These are phyloP conservation scores for Tribolium castaneum DNA, from an alignment of 1,140 invertebrate species.

Conservation along the genomic window DNA sequence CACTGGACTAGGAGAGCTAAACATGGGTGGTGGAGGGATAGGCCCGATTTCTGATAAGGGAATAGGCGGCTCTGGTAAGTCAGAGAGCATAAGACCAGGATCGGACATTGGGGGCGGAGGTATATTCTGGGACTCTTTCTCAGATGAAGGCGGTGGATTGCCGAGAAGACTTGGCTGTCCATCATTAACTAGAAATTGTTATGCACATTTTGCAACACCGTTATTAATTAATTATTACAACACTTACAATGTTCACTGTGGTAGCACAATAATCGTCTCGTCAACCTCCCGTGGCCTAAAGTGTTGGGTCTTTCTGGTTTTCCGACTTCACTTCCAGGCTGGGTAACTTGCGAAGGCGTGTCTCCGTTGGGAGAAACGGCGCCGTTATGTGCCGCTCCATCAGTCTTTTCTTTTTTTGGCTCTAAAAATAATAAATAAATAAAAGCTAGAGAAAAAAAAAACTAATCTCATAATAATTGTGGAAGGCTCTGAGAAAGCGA, in stretches of 20 bases:
- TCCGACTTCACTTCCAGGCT: constrained; percentile 63
- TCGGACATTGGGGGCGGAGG: constrained; percentile 57
- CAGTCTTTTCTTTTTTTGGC: constrained; percentile 91
- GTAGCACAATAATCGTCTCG: constrained; percentile 77
- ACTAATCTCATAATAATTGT: too few species aligned
- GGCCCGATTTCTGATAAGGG: constrained; percentile 92
- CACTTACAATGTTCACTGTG: constrained; percentile 77
- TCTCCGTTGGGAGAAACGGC: constrained; percentile 71
- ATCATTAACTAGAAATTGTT: constrained; percentile 67
- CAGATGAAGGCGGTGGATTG: constrained; percentile 67
- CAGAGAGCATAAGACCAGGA: constrained; percentile 76
- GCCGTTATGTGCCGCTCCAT: constrained; percentile 77
- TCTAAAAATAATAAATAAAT: constrained; percentile 67
- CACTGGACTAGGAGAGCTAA: constrained; percentile 88
- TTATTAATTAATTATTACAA: too few species aligned
- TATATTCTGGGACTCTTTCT: constrained; percentile 60
- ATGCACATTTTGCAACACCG: not conserved
- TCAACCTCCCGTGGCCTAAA: constrained; percentile 77
- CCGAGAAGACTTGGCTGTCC: constrained; percentile 66
- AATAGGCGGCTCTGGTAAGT: constrained; percentile 90
- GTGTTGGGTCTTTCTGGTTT: constrained; percentile 80
- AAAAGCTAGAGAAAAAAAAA: too few species aligned
- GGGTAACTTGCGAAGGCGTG: constrained; percentile 61
- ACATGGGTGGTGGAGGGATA: constrained; percentile 95
- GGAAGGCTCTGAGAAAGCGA: too few species aligned